These are phyloP conservation scores for Orycteropus afer DNA, from an alignment of 2,113 vertebrate genomes.

Conservation along the genomic window DNA sequence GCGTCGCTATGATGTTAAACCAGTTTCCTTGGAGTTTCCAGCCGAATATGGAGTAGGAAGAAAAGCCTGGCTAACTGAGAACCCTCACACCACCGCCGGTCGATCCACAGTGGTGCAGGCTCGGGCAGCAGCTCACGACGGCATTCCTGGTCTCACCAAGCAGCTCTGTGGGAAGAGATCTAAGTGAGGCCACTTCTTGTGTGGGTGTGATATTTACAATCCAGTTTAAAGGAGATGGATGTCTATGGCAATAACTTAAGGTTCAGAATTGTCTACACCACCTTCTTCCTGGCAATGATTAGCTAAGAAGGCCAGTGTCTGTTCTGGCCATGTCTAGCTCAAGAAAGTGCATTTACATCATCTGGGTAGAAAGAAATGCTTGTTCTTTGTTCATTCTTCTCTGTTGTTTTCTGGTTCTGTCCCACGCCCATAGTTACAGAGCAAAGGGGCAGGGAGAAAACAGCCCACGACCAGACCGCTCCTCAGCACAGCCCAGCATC, in stretches of 20 bases:
- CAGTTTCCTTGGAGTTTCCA: not conserved
- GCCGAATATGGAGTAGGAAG: not conserved
- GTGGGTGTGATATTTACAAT: not conserved
- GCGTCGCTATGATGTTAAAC: not conserved
- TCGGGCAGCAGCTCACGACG: not conserved
- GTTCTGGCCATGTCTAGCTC: not conserved
- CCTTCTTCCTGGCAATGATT: not conserved
- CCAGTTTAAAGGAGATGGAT: not conserved
- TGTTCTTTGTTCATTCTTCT: not conserved
- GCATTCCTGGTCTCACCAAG: not conserved
- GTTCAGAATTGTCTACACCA: not conserved
- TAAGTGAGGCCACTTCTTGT: not conserved
- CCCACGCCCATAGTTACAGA: not conserved
- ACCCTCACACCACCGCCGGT: not conserved
- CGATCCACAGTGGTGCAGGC: not conserved
- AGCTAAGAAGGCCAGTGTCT: not conserved
- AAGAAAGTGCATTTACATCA: constrained; percentile 18
- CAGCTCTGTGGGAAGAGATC: not conserved
- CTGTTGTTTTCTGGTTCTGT: not conserved
- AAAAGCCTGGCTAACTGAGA: not conserved
- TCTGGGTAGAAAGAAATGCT: not conserved
- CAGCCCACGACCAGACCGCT: fast-evolving
- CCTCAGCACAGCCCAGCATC: not conserved
- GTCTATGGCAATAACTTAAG: not conserved
- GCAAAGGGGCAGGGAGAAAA: not conserved